phyloP scores from a whole-genome alignment of 2,888 invertebrate genomes.

The Onthophagus sagittarius region DNA sequence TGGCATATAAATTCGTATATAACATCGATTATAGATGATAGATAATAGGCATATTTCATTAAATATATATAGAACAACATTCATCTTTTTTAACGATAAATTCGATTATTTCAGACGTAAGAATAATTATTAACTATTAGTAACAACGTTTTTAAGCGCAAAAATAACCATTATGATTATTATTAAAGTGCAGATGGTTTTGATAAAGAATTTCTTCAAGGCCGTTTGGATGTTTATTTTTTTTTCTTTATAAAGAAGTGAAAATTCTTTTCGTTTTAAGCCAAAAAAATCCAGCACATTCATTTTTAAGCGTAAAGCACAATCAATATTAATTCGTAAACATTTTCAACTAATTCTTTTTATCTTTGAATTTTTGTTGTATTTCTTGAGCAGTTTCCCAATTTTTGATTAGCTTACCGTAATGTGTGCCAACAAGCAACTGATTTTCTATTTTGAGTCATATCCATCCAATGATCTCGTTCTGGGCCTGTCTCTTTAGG shows the following conservation, averaged over 20 bases:
- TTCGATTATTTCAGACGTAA: neutral
- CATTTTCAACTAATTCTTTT: no score
- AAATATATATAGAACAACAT: neutral
- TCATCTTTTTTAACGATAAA: constrained; percentile 1
- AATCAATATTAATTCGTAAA: no score
- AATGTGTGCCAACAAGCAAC: constrained; percentile 89
- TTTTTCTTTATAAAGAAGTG: no score
- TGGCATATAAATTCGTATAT: constrained; percentile 8
- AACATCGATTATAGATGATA: constrained; percentile 3
- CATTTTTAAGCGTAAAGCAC: neutral
- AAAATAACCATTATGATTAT: neutral
- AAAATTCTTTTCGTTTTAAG: neutral
- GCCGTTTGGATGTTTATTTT: neutral
- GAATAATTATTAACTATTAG: neutral
- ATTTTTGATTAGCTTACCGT: constrained; percentile 50
- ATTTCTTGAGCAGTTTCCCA: constrained; percentile 26
- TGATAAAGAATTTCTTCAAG: neutral
- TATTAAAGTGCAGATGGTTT: neutral
- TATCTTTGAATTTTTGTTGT: neutral
- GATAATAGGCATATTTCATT: neutral
- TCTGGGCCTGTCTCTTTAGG: constrained; percentile 64
- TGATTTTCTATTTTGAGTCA: constrained; percentile 82
- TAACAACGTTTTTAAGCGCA: neutral
- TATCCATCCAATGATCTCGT: constrained; percentile 84
- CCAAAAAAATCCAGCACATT: neutral